Evolutionary conservation across 2,797 vertebrate genomes (phyloP).

Genomic region (Sorex maritimensis): DNA sequence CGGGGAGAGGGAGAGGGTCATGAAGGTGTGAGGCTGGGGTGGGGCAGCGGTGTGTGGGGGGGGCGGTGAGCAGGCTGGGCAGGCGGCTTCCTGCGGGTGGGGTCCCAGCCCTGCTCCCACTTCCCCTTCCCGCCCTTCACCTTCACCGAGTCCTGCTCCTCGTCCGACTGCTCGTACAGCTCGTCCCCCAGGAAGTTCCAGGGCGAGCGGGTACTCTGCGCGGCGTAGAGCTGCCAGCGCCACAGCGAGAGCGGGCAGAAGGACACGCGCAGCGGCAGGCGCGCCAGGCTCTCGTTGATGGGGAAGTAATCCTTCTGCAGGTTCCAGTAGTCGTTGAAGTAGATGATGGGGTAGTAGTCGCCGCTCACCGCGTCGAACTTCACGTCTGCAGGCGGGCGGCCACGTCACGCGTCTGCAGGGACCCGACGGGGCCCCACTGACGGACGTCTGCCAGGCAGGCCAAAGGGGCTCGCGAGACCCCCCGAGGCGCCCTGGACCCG

Average conservation of each 20-base stretch:
- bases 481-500: too few species aligned
- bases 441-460: too few species aligned
- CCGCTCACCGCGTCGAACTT: constrained; percentile 98
- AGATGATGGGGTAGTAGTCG: constrained; percentile 97
- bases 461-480: too few species aligned
- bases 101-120: neutral
- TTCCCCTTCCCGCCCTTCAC: constrained; percentile 86
- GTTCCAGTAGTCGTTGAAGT: constrained; percentile 99
- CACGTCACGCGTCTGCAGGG: too few species aligned
- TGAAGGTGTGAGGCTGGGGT: constrained; percentile 22
- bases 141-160: constrained; percentile 99
- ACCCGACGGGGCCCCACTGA: too few species aligned
- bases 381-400: constrained; percentile 91
- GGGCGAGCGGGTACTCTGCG: constrained; percentile 96
- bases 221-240: constrained; percentile 98
- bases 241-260: constrained; percentile 97
- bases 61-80: neutral
- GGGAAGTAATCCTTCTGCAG: constrained; percentile 98
- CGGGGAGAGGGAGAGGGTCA: neutral
- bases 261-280: constrained; percentile 94
- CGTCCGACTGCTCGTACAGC: constrained; percentile 97
- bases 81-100: neutral
- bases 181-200: constrained; percentile 98
- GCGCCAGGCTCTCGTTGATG: constrained; percentile 94
- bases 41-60: neutral